Base-by-base conservation (phyloP, 2,113 vertebrate species). In the Otocyon megalotis region DNA sequence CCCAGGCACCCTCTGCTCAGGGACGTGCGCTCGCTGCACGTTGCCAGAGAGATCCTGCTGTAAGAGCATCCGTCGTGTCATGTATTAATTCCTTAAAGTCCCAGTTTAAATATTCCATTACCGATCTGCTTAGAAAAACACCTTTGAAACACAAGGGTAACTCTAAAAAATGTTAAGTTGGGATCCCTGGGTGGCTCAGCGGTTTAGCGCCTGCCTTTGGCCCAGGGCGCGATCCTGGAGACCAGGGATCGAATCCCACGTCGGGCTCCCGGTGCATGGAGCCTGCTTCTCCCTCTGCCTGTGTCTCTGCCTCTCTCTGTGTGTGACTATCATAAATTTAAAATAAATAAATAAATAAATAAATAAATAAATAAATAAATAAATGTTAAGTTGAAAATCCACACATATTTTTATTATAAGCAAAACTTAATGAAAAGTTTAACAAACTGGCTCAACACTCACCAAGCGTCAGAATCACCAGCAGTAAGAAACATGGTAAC, bases 141-240 rank as follows among this genome's bases (percentile, higher is more conserved):
- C 82, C 94, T 97, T 95, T 93, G 84, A 95, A 98, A 97, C 97
- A 95, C 93, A 95, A 97, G 95, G 96, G 96, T 81, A 89, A 95
- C 90, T 88, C 87, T 94, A 53, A 95, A 96, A 97, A 96, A 92
- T 50, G 91, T 90, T 81, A 96, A 95, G 60, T 95, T 94, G 96
- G 93, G 43, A 43, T 43, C 43, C 43, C 43, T 43, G 43, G 43
- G 43, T 43, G 43, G 43, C 7, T 5, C 43, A 43, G 43, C 43
- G 43, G 43, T 43, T 43, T 43, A 1, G 43, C 43, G 43, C 43
- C 43, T 43, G 43, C 43, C 43, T 43, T 43, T 43, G 43, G 43
- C 43, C 43, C 43, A 43, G 43, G 43, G 43, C 43, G 43, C 6
- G 43, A 43, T 43, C 43, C 43, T 43, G 43, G 43, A 43, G 43